A percentile compares a stretch with the other conserved stretches of the same genome.
phyloP scores from a whole-genome alignment of 2,888 invertebrate genomes.

The Sminthurides aquaticus region DNA sequence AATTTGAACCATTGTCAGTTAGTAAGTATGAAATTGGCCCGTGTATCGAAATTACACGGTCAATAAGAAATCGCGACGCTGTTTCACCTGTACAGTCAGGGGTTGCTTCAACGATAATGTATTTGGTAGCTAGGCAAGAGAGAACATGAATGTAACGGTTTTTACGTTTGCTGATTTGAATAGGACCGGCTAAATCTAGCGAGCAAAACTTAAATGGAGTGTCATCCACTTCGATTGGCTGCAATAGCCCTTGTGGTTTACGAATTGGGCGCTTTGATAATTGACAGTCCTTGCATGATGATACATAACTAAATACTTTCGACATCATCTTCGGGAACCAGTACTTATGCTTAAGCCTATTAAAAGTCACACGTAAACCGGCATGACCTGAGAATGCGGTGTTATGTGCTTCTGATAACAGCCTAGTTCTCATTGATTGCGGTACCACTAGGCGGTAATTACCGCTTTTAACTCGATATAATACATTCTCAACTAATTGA shows the following conservation, averaged over 20 bases:
- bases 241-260: not conserved
- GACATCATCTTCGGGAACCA: not conserved
- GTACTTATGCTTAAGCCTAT: not conserved
- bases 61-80: not conserved
- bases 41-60: not conserved
- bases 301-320: not conserved
- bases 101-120: not conserved
- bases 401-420: not conserved
- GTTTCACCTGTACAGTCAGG: slow-evolving; percentile 2
- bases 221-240: not conserved
- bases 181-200: not conserved
- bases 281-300: not conserved
- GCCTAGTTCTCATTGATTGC: not conserved
- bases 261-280: not conserved
- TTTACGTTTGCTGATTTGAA: not conserved
- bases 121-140: not conserved
- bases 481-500: not conserved
- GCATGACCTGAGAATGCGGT: not conserved
- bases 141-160: not conserved
- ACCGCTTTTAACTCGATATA: not conserved
- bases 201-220: not conserved
- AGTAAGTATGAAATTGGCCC: not conserved
- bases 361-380: not conserved
- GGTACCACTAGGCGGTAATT: not conserved
- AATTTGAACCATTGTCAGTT: not conserved